phyloP scores from a whole-genome alignment of 2,888 invertebrate genomes.

The Acanthosoma haemorrhoidale region DNA sequence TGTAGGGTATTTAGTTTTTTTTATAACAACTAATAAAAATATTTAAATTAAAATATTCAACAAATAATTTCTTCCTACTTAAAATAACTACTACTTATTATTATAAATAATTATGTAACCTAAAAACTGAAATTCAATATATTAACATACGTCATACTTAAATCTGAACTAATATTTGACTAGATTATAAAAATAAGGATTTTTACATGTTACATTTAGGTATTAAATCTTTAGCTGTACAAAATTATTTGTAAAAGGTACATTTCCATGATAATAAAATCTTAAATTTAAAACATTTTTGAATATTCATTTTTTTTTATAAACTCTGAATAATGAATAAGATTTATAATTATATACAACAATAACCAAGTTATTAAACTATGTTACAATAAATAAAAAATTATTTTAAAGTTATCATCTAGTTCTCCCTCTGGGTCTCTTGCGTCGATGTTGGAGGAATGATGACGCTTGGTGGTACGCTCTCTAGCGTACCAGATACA shows the following conservation, averaged over 20 bases:
- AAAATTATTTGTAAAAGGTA: background rate
- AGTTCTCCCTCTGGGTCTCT: constrained; percentile 25
- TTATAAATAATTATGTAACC: background rate
- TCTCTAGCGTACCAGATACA: constrained; percentile 21
- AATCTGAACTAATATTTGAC: background rate
- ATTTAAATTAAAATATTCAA: background rate
- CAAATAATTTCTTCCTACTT: too few relatives aligned
- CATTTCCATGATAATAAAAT: too few relatives aligned
- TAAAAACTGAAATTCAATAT: background rate
- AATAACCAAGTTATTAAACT: background rate
- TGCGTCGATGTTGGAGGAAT: constrained; percentile 27
- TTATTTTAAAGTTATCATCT: background rate
- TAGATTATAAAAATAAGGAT: background rate
- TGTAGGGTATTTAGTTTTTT: background rate
- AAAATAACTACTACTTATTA: too few relatives aligned
- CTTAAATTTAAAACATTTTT: too few relatives aligned
- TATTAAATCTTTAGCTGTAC: background rate
- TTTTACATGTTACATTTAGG: background rate
- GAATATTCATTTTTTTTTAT: background rate
- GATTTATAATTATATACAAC: background rate
- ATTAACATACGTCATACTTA: background rate
- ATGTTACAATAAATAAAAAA: constrained; percentile 13
- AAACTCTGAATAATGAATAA: background rate
- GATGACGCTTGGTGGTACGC: constrained; percentile 28
- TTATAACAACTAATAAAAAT: background rate